phyloP scores from a whole-genome alignment of 2,113 vertebrate species.

The Rousettus leschenaultii region DNA sequence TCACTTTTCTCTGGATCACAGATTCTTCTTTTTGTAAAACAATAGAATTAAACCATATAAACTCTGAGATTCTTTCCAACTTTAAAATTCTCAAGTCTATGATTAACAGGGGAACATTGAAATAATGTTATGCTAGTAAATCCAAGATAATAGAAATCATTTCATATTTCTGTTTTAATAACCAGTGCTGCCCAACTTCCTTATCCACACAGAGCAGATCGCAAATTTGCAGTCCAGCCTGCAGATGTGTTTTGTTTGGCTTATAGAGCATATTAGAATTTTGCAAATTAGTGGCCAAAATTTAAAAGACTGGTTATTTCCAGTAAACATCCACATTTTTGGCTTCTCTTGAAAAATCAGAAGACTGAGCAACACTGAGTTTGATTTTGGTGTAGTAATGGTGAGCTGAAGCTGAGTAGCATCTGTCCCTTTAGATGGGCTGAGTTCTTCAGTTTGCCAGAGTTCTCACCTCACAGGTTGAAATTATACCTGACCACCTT shows the following conservation, averaged over 20 bases:
- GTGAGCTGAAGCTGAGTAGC: neutral
- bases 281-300: conserved; percentile 36
- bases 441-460: neutral
- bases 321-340: conserved; percentile 39
- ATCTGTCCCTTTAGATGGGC: neutral
- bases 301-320: conserved; percentile 34
- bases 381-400: neutral
- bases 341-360: conserved; percentile 18
- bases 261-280: conserved; percentile 3
- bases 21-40: conserved; percentile 16
- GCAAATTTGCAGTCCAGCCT: neutral
- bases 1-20: conserved; percentile 37
- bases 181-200: neutral
- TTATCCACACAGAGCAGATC: neutral
- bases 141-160: conserved; percentile 39
- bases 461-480: neutral
- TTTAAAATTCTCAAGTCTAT: conserved; percentile 41
- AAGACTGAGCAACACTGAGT: neutral
- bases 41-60: conserved; percentile 35
- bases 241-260: conserved; percentile 39
- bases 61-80: conserved; percentile 38
- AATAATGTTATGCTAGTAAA: conserved; percentile 52
- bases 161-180: conserved; percentile 50
- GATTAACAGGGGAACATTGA: conserved; percentile 48
- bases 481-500: neutral